Evolutionary conservation across 2,797 vertebrate genomes (phyloP), one percentile per base, ranked within the genome.

Genomic region (Pseudochromis fuscus): DNA sequence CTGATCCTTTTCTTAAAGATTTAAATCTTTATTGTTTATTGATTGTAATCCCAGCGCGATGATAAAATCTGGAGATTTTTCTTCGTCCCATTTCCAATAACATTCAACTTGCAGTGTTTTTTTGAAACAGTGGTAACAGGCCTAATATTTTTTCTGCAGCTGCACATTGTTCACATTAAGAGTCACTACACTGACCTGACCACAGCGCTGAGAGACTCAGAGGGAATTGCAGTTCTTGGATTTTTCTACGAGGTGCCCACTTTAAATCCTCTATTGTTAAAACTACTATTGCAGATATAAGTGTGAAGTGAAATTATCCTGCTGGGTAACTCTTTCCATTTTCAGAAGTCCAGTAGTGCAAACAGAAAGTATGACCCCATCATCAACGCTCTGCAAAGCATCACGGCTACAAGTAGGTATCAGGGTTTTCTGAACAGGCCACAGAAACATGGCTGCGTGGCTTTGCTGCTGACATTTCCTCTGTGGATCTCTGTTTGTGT

Each of bases 121-220:
- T 28, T 50, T 4, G 30, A 4, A 57, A 30, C 38, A 25, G 12
- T 12, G 2, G n/a, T 4, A 49, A 72, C n/a, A 7, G 37, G 6
- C 11, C 7, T 37, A 3, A 51, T 56, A 2, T 57, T 64, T 49
- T 66, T 45, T 58, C 69, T 53, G 52, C 92, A 98, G 97, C 73
- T 98, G 67, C 97, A 98, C 23, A 82, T 98, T 0, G 97, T 98
- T 18, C 97, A 98, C 74, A 94, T 95, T 59, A 96, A 94, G 79
- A 72, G 93, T 1, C 51, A 85, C 0, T 93, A 76, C 50, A 0
- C 1, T 0, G 23, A 52, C 0, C 0, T 94, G 45, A 0, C 4
- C 0, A 88, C 92, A 0, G 95, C 90, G 0, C 80, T 94, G 30
- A 44, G 67, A 3, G 91, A 93, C 42, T 0, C 23, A 0, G 85